These are phyloP conservation scores for Eulacestoma nigropectus DNA, from an alignment of 2,113 vertebrate genomes.

Conservation along the genomic window DNA sequence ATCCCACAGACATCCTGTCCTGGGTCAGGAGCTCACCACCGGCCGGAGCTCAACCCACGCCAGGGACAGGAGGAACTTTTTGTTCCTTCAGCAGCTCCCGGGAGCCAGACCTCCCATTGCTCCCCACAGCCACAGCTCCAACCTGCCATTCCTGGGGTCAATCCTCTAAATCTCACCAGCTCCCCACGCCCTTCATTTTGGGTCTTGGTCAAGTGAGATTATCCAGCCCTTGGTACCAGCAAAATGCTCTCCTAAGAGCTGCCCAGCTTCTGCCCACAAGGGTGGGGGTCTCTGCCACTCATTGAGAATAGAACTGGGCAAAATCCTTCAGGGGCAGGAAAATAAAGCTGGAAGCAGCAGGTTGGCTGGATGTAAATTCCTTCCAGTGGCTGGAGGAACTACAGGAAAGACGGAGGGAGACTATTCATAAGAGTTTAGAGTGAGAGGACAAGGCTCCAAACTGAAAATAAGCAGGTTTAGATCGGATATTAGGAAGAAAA, in stretches of 20 bases:
- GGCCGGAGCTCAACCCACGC: not conserved
- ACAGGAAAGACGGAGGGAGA: not conserved
- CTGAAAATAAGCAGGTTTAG: not conserved
- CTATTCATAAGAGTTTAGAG: not conserved
- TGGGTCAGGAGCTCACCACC: constrained; percentile 21
- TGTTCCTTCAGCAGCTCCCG: not conserved
- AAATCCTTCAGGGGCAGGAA: not conserved
- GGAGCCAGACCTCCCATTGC: not conserved
- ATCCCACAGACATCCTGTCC: constrained; percentile 57
- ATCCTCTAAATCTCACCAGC: not conserved
- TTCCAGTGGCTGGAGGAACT: not conserved
- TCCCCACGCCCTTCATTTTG: not conserved
- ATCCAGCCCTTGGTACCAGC: not conserved
- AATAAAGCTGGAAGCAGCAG: not conserved
- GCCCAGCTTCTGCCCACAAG: rapidly evolving
- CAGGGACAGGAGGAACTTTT: constrained; percentile 21
- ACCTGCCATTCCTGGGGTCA: not conserved
- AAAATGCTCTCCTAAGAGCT: not conserved
- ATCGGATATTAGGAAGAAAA: not conserved
- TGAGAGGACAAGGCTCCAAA: not conserved
- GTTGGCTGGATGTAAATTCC: not conserved
- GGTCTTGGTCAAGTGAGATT: not conserved
- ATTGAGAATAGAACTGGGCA: not conserved
- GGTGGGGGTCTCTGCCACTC: not conserved
- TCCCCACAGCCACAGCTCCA: not conserved